A percentile compares a stretch with the other conserved stretches of the same genome.
Evolutionary conservation across 2,797 vertebrate genomes (phyloP).

Genomic region (Danio jaintianensis): DNA sequence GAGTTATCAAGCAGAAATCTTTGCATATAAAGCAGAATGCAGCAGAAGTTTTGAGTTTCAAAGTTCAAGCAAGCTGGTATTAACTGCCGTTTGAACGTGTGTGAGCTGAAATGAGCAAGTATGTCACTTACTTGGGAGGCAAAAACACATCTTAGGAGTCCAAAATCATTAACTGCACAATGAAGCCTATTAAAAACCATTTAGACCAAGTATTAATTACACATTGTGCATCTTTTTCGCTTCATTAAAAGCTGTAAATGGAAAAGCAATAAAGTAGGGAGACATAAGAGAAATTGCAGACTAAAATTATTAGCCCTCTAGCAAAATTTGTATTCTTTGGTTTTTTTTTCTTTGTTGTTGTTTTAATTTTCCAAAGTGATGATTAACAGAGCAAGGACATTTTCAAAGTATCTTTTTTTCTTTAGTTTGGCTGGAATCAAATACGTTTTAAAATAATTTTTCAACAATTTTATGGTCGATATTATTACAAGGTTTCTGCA

Average conservation of each 20-base stretch:
- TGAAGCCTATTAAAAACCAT: background rate
- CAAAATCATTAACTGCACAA: background rate
- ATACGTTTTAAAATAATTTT: no score
- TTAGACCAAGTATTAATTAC: background rate
- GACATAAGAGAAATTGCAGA: background rate
- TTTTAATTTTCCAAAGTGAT: no score
- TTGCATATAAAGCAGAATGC: background rate
- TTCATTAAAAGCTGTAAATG: background rate
- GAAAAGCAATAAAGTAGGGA: background rate
- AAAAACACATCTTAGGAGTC: background rate
- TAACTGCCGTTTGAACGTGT: no score
- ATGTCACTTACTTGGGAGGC: background rate
- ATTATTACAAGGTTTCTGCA: no score
- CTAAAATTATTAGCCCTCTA: no score
- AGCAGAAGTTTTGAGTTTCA: background rate
- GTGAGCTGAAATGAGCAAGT: no score
- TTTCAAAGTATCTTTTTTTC: no score
- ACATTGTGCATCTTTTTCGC: background rate
- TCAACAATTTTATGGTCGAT: no score
- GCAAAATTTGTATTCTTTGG: no score
- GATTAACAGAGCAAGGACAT: no score
- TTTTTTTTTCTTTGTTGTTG: no score
- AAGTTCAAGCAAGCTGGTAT: background rate
- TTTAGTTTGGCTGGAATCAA: no score
- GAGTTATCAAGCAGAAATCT: background rate